phyloP scores from a whole-genome alignment of 2,797 vertebrate genomes.

The Leptatherina wallacei region DNA sequence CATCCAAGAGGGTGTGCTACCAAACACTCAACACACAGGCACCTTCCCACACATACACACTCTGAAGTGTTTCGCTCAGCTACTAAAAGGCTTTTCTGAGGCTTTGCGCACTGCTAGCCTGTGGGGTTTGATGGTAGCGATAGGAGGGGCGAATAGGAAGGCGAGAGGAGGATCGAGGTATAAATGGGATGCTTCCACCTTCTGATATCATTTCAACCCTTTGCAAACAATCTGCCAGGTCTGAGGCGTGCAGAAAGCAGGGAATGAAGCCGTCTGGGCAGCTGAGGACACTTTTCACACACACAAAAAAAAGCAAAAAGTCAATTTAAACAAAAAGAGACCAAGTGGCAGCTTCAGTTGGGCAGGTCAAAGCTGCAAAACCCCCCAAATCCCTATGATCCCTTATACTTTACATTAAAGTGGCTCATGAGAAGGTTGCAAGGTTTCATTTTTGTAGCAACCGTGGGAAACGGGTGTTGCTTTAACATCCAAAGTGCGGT shows the following conservation, averaged over 20 bases:
- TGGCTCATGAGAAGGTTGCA: neutral
- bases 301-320: slow-evolving; percentile 11
- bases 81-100: slow-evolving; percentile 61
- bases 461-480: neutral
- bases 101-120: slow-evolving; percentile 59
- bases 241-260: slow-evolving; percentile 28
- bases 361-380: slow-evolving; percentile 29
- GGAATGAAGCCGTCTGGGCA: slow-evolving; percentile 19
- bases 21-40: slow-evolving; percentile 12
- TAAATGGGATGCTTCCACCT: slow-evolving; percentile 66
- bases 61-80: slow-evolving; percentile 58
- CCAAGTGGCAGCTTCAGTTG: slow-evolving; percentile 32
- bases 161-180: slow-evolving; percentile 59
- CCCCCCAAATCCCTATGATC: neutral
- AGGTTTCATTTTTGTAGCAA: neutral
- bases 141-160: slow-evolving; percentile 52
- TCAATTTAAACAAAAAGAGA: slow-evolving; percentile 31
- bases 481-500: neutral
- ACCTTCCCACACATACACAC: slow-evolving; percentile 13
- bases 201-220: slow-evolving; percentile 68
- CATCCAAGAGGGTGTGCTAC: neutral
- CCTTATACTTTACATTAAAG: neutral
- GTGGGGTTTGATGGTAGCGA: slow-evolving; percentile 67
- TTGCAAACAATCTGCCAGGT: slow-evolving; percentile 59
- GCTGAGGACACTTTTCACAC: slow-evolving; percentile 54